phyloP scores from a whole-genome alignment of 2,113 vertebrate species.

The Empidonax traillii region DNA sequence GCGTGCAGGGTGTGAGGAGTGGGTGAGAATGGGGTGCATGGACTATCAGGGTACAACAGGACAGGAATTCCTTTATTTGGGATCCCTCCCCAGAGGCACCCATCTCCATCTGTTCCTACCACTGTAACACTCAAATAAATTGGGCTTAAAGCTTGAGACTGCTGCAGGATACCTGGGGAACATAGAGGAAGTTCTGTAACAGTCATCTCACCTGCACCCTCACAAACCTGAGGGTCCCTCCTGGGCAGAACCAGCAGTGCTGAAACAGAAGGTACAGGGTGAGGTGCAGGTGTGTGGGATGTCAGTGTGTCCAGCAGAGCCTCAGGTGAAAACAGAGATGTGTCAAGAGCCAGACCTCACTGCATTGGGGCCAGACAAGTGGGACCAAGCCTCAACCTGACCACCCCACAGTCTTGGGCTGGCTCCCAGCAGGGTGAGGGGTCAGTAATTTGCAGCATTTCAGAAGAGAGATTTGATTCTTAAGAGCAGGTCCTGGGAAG shows the following conservation, averaged over 20 bases:
- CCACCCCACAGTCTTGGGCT: neutral
- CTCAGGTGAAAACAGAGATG: neutral
- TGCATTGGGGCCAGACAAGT: no score
- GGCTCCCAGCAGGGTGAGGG: neutral
- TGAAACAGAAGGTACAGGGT: neutral
- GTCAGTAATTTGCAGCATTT: neutral
- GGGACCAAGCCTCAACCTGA: neutral
- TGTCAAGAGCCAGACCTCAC: neutral
- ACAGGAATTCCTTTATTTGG: neutral
- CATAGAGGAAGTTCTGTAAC: neutral
- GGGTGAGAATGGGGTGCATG: neutral
- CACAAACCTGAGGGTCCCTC: neutral
- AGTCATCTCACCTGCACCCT: neutral
- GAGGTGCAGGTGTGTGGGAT: neutral
- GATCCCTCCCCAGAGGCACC: neutral
- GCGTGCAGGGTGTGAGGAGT: neutral
- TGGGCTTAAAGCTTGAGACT: neutral
- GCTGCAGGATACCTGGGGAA: neutral
- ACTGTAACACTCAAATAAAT: neutral
- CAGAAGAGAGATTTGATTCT: neutral
- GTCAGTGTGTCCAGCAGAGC: neutral
- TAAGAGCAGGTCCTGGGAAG: neutral
- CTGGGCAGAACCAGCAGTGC: neutral
- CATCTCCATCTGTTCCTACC: neutral
- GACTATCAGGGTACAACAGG: neutral